Percentiles rank a stretch among this genome's conserved stretches.
Conservation (phyloP, 2,888 invertebrate species). For the Drosophila dives region DNA sequence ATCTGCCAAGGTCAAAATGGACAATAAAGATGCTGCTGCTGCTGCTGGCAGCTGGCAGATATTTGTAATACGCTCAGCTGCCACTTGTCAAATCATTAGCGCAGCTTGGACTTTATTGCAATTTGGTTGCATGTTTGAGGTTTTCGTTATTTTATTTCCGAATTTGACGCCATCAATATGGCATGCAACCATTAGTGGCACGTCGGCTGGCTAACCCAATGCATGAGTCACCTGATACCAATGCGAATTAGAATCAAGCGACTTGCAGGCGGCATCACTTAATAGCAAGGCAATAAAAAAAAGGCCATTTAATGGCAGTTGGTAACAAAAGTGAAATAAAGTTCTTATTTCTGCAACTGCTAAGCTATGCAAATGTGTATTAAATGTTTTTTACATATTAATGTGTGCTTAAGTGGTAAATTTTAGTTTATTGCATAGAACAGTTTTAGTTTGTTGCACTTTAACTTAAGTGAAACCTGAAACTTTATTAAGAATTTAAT, state of each 20-base stretch:
- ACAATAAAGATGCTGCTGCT: conserved; percentile 52
- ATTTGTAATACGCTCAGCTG: background rate
- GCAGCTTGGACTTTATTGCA: conserved; percentile 11
- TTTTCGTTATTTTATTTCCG: background rate
- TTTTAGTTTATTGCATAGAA: background rate
- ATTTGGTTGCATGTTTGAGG: conserved; percentile 20
- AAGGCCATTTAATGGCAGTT: background rate
- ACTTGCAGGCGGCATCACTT: conserved; percentile 23
- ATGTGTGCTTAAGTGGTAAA: background rate
- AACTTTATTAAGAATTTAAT: background rate
- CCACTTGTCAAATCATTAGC: conserved; percentile 45
- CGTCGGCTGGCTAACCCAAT: conserved; percentile 19
- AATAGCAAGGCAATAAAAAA: conserved; percentile 3
- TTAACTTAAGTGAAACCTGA: too few species aligned
- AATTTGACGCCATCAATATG: conserved; percentile 47
- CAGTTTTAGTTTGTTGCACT: background rate
- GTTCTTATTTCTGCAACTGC: background rate
- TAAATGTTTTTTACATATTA: background rate
- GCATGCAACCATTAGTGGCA: conserved; percentile 49
- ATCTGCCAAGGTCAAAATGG: conserved; percentile 68
- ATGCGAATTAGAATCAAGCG: conserved; percentile 20
- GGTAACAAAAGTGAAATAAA: background rate
- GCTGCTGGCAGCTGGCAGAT: conserved; percentile 34
- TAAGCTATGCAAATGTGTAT: background rate
- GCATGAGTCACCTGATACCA: conserved; percentile 35